These are phyloP conservation scores for Ornithoptera alexandrae DNA, from an alignment of 2,888 invertebrate genomes.

Conservation along the genomic window DNA sequence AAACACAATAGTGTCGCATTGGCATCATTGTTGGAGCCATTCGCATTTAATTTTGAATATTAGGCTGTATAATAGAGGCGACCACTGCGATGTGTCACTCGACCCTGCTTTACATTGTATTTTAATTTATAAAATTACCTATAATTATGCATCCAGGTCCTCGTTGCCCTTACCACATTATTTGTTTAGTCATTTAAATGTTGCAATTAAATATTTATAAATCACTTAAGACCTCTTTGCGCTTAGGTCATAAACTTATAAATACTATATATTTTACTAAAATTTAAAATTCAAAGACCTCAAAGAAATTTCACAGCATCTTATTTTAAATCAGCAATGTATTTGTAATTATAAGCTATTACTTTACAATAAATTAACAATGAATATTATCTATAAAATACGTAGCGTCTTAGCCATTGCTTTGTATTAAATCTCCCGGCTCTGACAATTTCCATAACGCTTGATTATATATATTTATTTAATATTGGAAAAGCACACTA, in stretches of 20 bases:
- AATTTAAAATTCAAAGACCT: no score
- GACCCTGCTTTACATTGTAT: conserved; percentile 40
- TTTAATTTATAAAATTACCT: conserved; percentile 36
- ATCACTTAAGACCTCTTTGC: conserved; percentile 15
- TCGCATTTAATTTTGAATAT: conserved; percentile 45
- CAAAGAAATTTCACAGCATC: no score
- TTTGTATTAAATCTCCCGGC: not conserved
- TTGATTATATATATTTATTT: not conserved
- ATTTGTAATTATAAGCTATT: no score
- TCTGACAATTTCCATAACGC: not conserved
- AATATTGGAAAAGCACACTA: not conserved
- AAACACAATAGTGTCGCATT: conserved; percentile 19
- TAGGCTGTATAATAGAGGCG: conserved; percentile 57
- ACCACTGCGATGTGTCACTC: conserved; percentile 48
- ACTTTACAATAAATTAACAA: no score
- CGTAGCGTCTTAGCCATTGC: no score
- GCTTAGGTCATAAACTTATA: conserved; percentile 6
- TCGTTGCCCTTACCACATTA: conserved; percentile 46
- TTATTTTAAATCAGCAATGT: no score
- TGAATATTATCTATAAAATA: no score
- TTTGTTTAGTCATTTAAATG: conserved; percentile 50
- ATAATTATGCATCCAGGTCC: conserved; percentile 54
- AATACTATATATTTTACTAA: no score
- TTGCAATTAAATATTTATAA: conserved; percentile 22
- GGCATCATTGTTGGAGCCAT: conserved; percentile 22